These are phyloP conservation scores for Brachystomella parvula DNA, from an alignment of 1,140 invertebrate genomes.

Conservation along the genomic window DNA sequence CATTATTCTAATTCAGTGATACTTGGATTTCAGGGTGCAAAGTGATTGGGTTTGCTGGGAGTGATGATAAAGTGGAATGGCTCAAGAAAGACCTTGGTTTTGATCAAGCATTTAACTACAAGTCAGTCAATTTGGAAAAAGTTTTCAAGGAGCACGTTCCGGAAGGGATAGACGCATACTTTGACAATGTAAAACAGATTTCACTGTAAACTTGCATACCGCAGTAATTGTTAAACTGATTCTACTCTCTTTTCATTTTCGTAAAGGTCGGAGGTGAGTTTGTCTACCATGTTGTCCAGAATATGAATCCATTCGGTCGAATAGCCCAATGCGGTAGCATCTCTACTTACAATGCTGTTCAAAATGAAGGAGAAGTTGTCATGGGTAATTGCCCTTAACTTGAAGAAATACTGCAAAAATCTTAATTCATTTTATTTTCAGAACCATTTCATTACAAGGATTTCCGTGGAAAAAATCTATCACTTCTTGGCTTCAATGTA, in stretches of 20 bases:
- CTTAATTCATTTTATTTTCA: constrained; percentile 25
- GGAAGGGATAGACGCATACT: constrained; percentile 54
- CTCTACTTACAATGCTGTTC: constrained; percentile 42
- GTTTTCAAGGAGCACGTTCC: constrained; percentile 39
- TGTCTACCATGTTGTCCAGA: constrained; percentile 42
- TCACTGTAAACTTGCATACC: neutral
- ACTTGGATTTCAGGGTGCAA: constrained; percentile 41
- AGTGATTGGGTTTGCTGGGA: constrained; percentile 46
- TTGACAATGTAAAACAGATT: constrained; percentile 55
- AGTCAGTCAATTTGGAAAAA: constrained; percentile 32
- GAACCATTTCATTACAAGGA: constrained; percentile 48
- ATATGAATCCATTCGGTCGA: constrained; percentile 45
- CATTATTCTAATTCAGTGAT: neutral
- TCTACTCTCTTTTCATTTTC: neutral
- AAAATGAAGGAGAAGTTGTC: neutral
- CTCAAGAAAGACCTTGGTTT: constrained; percentile 47
- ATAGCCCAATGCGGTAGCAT: constrained; percentile 47
- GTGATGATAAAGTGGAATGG: constrained; percentile 46
- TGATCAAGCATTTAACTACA: constrained; percentile 47
- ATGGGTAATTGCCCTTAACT: constrained; percentile 2
- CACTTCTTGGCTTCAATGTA: constrained; percentile 55
- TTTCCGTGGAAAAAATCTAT: constrained; percentile 50
- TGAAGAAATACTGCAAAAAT: neutral
- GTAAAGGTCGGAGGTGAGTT: constrained; percentile 46
- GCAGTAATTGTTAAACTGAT: neutral